phyloP scores from a whole-genome alignment of 2,797 vertebrate species.

The Neopelma chrysocephalum region DNA sequence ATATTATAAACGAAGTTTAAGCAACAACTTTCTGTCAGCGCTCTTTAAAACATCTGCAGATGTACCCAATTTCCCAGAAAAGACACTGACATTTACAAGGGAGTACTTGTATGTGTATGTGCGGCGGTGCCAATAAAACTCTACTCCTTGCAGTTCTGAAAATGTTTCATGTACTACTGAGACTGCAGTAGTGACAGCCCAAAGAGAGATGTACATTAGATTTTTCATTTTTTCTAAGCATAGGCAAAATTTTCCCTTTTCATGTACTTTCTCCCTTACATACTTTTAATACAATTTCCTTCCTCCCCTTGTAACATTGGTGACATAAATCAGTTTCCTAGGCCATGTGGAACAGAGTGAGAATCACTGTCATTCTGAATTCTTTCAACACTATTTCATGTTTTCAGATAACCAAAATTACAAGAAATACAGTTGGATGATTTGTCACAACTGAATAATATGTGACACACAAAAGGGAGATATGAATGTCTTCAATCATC shows the following conservation, averaged over 20 bases:
- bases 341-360: not conserved
- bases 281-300: not conserved
- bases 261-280: not conserved
- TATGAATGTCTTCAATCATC: not conserved
- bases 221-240: not conserved
- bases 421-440: not conserved
- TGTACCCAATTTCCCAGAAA: not conserved
- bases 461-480: not conserved
- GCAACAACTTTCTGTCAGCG: not conserved
- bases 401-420: not conserved
- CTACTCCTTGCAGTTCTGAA: not conserved
- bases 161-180: not conserved
- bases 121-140: not conserved
- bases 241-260: not conserved
- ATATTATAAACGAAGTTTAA: not conserved
- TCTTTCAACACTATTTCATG: not conserved
- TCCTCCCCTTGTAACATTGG: not conserved
- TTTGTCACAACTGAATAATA: not conserved
- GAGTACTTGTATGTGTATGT: not conserved
- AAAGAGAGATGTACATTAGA: not conserved
- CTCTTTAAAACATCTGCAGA: slow-evolving; percentile 15
- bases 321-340: not conserved
- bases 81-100: not conserved
- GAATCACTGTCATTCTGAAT: not conserved
- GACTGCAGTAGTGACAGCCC: not conserved